Conservation (phyloP, 2,888 invertebrate genomes). For the Spodoptera littoralis region DNA sequence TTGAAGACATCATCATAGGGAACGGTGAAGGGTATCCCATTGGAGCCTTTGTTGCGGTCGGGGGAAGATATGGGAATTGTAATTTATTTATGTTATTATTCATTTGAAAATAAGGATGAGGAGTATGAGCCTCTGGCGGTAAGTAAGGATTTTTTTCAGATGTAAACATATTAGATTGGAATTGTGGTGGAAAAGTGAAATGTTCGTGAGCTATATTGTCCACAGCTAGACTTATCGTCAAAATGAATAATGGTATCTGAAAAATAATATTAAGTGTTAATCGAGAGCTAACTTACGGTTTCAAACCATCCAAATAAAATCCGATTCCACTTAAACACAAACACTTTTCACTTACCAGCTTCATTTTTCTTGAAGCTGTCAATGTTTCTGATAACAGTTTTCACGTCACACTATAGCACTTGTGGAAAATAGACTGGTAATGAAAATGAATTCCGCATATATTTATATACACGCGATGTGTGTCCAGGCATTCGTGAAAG, state of each 20-base stretch:
- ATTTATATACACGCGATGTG: conserved; percentile 86
- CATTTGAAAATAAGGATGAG: conserved; percentile 75
- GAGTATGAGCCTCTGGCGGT: conserved; percentile 79
- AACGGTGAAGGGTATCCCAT: conserved; percentile 73
- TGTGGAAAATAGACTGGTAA: conserved; percentile 84
- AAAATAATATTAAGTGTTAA: conserved; percentile 61
- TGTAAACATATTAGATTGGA: conserved; percentile 69
- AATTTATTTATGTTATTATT: conserved; percentile 78
- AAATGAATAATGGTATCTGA: conserved; percentile 77
- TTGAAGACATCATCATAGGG: conserved; percentile 74
- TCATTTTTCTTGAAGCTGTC: conserved; percentile 82
- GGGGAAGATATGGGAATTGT: conserved; percentile 76
- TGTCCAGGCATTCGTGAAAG: conserved; percentile 87
- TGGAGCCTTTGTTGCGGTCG: conserved; percentile 75
- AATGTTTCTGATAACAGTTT: conserved; percentile 65
- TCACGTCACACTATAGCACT: conserved; percentile 82
- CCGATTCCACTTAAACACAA: conserved; percentile 59
- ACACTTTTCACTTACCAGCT: conserved; percentile 84
- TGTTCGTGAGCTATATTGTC: conserved; percentile 72
- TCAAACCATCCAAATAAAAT: conserved; percentile 60
- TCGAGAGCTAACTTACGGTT: conserved; percentile 63
- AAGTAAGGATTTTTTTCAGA: conserved; percentile 80
- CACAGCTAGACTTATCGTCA: conserved; percentile 66
- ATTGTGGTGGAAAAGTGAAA: conserved; percentile 77
- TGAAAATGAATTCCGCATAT: conserved; percentile 88